Conservation (phyloP, 2,113 vertebrate genomes). For the Nycticryphes semicollaris region DNA sequence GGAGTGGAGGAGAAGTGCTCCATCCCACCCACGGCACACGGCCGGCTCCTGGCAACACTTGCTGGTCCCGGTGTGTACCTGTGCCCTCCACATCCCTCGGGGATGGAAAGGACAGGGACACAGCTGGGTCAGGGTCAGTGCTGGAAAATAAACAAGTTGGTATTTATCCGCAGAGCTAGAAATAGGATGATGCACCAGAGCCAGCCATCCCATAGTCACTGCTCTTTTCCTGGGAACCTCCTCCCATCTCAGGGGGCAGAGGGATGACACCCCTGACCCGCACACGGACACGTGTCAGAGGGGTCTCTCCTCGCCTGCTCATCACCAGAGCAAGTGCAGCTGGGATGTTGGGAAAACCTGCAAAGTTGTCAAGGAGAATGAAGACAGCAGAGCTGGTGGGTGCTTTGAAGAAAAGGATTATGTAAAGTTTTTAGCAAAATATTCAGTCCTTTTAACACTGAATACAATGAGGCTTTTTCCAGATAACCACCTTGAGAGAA, state of each 20-base stretch:
- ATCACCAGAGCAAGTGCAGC: not conserved
- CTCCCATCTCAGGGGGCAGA: not conserved
- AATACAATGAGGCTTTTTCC: not conserved
- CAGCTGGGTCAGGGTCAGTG: not conserved
- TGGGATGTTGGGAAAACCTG: not conserved
- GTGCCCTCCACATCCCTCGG: not conserved
- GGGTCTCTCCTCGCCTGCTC: fast-evolving
- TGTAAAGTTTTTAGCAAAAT: not conserved
- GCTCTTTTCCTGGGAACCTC: not conserved
- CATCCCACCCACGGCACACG: fast-evolving
- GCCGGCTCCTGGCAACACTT: not conserved
- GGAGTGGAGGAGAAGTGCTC: not conserved
- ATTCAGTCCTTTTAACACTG: fast-evolving
- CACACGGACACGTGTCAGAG: not conserved
- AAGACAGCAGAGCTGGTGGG: not conserved
- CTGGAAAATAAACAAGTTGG: not conserved
- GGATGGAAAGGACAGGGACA: not conserved
- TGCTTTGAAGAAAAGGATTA: not conserved
- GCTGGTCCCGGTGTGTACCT: too few relatives aligned
- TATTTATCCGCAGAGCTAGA: not conserved
- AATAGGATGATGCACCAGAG: not conserved
- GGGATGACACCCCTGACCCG: fast-evolving
- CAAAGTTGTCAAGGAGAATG: not conserved
- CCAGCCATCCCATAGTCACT: fast-evolving
- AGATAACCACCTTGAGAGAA: not conserved